These are phyloP conservation scores for Buathra laborator DNA, from an alignment of 2,888 invertebrate genomes.

Conservation along the genomic window DNA sequence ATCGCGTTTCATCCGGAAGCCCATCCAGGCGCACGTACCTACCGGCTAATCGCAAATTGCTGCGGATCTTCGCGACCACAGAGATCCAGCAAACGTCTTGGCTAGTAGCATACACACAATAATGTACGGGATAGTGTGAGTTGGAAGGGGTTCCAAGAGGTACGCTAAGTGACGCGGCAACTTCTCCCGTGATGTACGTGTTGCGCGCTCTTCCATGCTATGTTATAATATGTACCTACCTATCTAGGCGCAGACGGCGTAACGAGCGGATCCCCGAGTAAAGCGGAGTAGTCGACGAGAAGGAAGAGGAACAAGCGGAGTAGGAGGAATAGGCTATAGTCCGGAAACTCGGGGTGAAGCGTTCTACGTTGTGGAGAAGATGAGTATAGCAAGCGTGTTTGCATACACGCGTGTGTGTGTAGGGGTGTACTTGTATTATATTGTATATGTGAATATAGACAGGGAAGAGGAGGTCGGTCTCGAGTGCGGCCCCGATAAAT, in stretches of 20 bases:
- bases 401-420: background rate
- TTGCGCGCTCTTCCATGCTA: conserved; percentile 34
- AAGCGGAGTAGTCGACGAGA: conserved; percentile 47
- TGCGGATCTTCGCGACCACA: conserved; percentile 28
- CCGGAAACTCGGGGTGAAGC: conserved; percentile 42
- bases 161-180: conserved; percentile 53
- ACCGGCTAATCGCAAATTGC: conserved; percentile 50
- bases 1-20: conserved; percentile 28
- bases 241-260: conserved; percentile 45
- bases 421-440: background rate
- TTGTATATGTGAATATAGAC: background rate
- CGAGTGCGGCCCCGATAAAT: conserved; percentile 49
- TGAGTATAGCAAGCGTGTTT: conserved; percentile 22
- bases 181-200: conserved; percentile 53
- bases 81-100: conserved; percentile 23
- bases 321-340: conserved; percentile 18
- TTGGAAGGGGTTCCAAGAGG: conserved; percentile 14
- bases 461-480: conserved; percentile 40
- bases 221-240: conserved; percentile 18
- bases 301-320: conserved; percentile 27
- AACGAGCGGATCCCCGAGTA: conserved; percentile 54
- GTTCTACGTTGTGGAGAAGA: conserved; percentile 27
- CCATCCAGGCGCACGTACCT: background rate
- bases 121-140: conserved; percentile 1
- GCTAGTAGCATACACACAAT: conserved; percentile 1